These are phyloP conservation scores for Ceryle rudis DNA, from an alignment of 2,797 vertebrate genomes.

Conservation along the genomic window DNA sequence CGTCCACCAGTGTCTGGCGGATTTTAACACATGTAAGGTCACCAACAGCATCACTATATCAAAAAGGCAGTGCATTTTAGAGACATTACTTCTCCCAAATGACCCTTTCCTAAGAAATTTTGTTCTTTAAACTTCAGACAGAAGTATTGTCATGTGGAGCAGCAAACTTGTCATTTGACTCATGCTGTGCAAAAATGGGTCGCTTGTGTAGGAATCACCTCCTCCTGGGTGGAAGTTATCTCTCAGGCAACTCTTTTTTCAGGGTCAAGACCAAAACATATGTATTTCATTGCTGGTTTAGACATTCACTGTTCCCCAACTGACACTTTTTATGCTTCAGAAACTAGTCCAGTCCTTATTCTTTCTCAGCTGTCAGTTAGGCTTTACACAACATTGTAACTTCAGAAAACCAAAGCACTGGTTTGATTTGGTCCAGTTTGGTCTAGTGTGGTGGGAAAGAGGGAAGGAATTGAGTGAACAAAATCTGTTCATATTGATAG, in stretches of 20 bases:
- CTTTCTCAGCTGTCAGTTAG: background rate
- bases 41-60: background rate
- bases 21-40: background rate
- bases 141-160: background rate
- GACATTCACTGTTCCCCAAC: accelerated
- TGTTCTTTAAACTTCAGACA: background rate
- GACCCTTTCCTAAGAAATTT: background rate
- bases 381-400: background rate
- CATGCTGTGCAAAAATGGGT: background rate
- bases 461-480: background rate
- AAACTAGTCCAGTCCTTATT: background rate
- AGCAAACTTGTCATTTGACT: background rate
- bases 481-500: background rate
- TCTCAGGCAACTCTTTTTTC: background rate
- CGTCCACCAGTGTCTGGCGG: background rate
- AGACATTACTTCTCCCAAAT: background rate
- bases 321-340: background rate
- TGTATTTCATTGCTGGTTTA: background rate
- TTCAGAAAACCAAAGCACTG: background rate
- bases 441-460: background rate
- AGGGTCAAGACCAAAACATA: background rate
- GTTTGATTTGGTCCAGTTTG: background rate
- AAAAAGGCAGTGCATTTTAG: background rate
- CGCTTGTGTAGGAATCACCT: background rate
- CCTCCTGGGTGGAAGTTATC: background rate